A percentile compares a stretch with the other conserved stretches of the same genome.
Conservation (phyloP, 2,797 vertebrate genomes). For the Pogonophryne albipinna region DNA sequence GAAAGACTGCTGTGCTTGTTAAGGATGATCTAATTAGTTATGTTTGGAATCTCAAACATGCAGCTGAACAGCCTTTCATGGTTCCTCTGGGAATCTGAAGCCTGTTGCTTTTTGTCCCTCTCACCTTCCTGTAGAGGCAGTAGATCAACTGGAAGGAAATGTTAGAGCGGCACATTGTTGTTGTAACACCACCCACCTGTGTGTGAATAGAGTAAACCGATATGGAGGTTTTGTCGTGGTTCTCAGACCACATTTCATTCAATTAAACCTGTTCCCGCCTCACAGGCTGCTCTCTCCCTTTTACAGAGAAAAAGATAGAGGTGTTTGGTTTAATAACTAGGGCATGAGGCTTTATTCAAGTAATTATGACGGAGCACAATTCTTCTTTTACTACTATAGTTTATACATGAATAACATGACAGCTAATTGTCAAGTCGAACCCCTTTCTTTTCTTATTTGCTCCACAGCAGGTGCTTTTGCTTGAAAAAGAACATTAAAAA, state of each 20-base stretch:
- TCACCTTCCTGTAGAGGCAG: conserved; percentile 48
- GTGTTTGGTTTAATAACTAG: conserved; percentile 30
- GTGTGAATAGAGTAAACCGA: conserved; percentile 66
- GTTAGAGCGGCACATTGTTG: conserved; percentile 61
- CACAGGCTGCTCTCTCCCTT: conserved; percentile 19
- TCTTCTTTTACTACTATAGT: neutral
- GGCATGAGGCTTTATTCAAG: conserved; percentile 9
- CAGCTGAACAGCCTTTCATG: conserved; percentile 35
- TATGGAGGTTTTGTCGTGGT: conserved; percentile 58
- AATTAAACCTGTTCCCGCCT: conserved; percentile 39
- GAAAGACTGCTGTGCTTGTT: conserved; percentile 9
- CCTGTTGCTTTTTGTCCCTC: conserved; percentile 45
- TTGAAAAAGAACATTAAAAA: neutral
- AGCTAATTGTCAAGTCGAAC: neutral
- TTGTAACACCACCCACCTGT: conserved; percentile 68
- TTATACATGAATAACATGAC: neutral
- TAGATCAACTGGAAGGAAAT: conserved; percentile 52
- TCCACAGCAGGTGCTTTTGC: neutral
- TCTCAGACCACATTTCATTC: conserved; percentile 58
- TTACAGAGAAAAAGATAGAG: conserved; percentile 25
- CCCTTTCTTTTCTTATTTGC: neutral
- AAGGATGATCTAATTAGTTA: conserved; percentile 33
- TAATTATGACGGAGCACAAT: neutral
- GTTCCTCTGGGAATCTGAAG: conserved; percentile 48
- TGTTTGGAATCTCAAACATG: conserved; percentile 57